Base-by-base conservation (phyloP, 2,113 vertebrate species). In the Eulemur macaco region DNA sequence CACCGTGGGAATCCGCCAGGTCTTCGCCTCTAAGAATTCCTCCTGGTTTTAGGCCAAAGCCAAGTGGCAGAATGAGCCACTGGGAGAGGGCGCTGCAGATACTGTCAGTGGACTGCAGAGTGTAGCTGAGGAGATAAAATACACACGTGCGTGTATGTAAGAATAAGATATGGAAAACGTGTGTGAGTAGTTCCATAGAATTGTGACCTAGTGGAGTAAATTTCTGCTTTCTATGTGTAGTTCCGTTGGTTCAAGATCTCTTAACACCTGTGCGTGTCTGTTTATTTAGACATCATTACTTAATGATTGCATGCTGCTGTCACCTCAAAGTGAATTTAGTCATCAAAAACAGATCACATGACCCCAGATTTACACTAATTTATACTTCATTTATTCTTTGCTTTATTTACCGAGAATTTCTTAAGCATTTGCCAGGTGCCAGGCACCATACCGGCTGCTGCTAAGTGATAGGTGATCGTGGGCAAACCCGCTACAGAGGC, bases 1-100 rank as follows among this genome's bases (percentile, higher is more conserved):
- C 86, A 60, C 73, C 29, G 20, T 10, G 3, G 86, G 80, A 77
- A 94, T 63, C 78, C 6, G 5, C 34, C n/a, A 58, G 60, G 68
- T 97, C 64, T 92, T 92, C 86, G 81, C 52, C 45, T 58, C 39
- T 47, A 77, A 42, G 81, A 96, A 90, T 96, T 95, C 45, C 45
- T 92, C 4, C 66, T 94, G 95, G 31, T 56, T 93, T 86, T 54
- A 94, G 64, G 83, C 68, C 92, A 64, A 56, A 85, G n/a, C 50
- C 29, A 52, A 81, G 68, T 14, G 21, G 17, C 58, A 20, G 56
- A 73, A n/a, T 81, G 76, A 87, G 52, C 27, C 23, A 56, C 12
- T n/a, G 64, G 78, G 37, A 21, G 5, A 58, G 8, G 29, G 81
- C 18, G 34, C 50, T 69, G 20, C 27, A 77, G 80, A 42, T 58